These are phyloP conservation scores for Pectinophora gossypiella DNA, from an alignment of 1,140 invertebrate genomes.

Conservation along the genomic window DNA sequence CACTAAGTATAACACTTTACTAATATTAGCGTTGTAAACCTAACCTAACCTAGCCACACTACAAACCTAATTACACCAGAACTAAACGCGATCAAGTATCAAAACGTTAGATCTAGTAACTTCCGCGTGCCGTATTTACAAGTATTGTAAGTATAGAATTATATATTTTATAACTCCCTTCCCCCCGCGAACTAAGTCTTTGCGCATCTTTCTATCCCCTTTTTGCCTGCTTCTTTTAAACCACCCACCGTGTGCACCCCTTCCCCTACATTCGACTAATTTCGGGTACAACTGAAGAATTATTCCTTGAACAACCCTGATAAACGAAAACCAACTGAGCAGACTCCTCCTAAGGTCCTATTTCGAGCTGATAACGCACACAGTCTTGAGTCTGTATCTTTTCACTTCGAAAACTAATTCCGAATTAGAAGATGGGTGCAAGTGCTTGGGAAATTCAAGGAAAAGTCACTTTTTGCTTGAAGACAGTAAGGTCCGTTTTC, in stretches of 20 bases:
- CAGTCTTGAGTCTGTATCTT: constrained; percentile 73
- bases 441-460: constrained; percentile 27
- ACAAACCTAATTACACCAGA: constrained; percentile 7
- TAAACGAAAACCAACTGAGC: constrained; percentile 34
- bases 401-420: constrained; percentile 75
- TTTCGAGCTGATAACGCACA: constrained; percentile 21
- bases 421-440: constrained; percentile 69
- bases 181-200: constrained; percentile 70
- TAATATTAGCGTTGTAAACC: no score
- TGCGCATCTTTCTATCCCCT: constrained; percentile 74
- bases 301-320: constrained; percentile 53
- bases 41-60: no score
- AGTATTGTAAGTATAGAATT: constrained; percentile 76
- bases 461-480: constrained; percentile 20
- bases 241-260: constrained; percentile 71
- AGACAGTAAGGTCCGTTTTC: constrained; percentile 24
- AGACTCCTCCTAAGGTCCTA: neutral
- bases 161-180: constrained; percentile 72
- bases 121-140: constrained; percentile 74
- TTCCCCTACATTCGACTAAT: constrained; percentile 73
- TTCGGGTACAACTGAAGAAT: constrained; percentile 73
- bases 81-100: constrained; percentile 26
- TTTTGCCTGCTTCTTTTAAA: constrained; percentile 73
- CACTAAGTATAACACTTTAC: no score
- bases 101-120: constrained; percentile 33